phyloP scores from a whole-genome alignment of 2,888 invertebrate genomes.

The Pheosia gnoma region DNA sequence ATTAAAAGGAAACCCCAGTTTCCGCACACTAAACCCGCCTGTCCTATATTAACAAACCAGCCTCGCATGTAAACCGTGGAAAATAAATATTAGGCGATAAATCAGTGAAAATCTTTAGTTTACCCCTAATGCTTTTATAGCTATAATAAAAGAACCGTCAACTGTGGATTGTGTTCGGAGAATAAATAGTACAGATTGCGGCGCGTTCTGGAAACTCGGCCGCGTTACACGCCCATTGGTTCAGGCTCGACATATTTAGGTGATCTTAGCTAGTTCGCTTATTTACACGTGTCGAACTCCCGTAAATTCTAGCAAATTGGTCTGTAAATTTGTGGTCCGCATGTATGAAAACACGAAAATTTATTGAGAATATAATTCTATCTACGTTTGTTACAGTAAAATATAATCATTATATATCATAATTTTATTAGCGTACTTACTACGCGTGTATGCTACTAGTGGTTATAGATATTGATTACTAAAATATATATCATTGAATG shows the following conservation, averaged over 20 bases:
- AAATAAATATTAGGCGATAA: constrained; percentile 79
- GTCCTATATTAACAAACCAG: constrained; percentile 65
- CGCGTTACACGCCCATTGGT: constrained; percentile 62
- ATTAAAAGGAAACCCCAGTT: constrained; percentile 53
- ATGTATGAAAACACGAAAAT: constrained; percentile 32
- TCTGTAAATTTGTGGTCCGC: constrained; percentile 47
- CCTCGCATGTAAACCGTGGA: constrained; percentile 69
- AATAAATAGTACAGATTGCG: constrained; percentile 73
- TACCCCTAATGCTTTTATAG: constrained; percentile 72
- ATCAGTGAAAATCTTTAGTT: constrained; percentile 76
- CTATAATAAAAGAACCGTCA: constrained; percentile 82
- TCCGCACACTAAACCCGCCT: constrained; percentile 56
- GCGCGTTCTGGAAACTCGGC: constrained; percentile 65
- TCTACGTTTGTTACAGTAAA: constrained; percentile 14
- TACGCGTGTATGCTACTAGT: background rate
- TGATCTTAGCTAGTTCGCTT: constrained; percentile 52
- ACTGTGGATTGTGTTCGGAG: constrained; percentile 68
- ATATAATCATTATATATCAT: constrained; percentile 25
- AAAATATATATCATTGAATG: too few species aligned
- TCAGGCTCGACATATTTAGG: constrained; percentile 65
- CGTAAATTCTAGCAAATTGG: constrained; percentile 57
- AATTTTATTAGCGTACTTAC: constrained; percentile 39
- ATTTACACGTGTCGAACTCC: constrained; percentile 50
- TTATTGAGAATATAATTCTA: constrained; percentile 29
- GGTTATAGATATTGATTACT: too few species aligned